Evolutionary conservation across 2,113 vertebrate species (phyloP).

Genomic region (Austrofundulus limnaeus): DNA sequence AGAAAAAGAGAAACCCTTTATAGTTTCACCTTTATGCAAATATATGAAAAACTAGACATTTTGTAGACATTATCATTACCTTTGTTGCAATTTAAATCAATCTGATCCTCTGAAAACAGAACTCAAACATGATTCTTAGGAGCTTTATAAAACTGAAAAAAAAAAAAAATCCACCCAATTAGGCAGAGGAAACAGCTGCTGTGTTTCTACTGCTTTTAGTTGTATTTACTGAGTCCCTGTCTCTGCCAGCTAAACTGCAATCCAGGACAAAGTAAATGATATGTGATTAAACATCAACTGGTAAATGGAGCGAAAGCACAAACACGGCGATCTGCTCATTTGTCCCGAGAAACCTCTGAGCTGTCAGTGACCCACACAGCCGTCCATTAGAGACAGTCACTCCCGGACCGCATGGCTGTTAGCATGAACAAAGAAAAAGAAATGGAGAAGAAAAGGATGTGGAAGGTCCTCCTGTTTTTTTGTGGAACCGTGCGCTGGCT

Average conservation of each 20-base stretch:
- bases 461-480: too few relatives aligned
- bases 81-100: conserved; percentile 7
- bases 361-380: conserved; percentile 32
- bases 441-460: conserved; percentile 4
- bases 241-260: conserved; percentile 28
- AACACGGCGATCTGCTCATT: conserved; percentile 68
- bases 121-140: conserved; percentile 4
- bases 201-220: conserved; percentile 23
- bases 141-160: not conserved
- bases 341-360: conserved; percentile 37
- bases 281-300: conserved; percentile 58
- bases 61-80: not conserved
- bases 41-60: not conserved
- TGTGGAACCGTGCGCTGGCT: not conserved
- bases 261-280: conserved; percentile 47
- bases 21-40: too few relatives aligned
- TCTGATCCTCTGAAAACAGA: conserved; percentile 4
- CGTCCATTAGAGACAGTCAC: conserved; percentile 42
- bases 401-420: conserved; percentile 34
- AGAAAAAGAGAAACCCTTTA: too few relatives aligned
- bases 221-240: conserved; percentile 19
- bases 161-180: not conserved
- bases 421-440: conserved; percentile 15
- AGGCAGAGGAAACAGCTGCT: conserved; percentile 17
- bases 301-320: conserved; percentile 77